Evolutionary conservation across 2,888 invertebrate genomes (phyloP).

Genomic region (Agrochola lota): DNA sequence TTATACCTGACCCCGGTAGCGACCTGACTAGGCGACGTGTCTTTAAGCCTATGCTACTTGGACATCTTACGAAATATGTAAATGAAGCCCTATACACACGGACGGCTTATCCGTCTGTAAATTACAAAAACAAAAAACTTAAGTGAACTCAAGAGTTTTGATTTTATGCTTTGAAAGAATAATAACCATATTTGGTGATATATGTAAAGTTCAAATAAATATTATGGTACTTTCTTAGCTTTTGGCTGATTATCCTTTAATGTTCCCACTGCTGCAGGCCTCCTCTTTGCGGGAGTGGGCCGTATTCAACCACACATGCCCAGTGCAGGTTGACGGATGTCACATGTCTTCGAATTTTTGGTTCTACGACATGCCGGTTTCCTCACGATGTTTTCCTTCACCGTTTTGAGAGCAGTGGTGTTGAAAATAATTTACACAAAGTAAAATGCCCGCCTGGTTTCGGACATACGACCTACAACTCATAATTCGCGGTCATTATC

Average conservation of each 20-base stretch:
- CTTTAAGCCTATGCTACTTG: slow-evolving; percentile 15
- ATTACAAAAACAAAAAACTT: neutral
- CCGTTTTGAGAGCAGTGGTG: neutral
- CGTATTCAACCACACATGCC: neutral
- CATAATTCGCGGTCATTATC: neutral
- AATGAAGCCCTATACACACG: slow-evolving; percentile 26
- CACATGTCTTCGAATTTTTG: neutral
- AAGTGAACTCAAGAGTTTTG: neutral
- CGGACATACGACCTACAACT: neutral
- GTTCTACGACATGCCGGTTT: neutral
- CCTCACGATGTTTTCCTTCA: neutral
- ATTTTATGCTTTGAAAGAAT: neutral
- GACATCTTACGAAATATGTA: slow-evolving; percentile 15
- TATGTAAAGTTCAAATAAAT: neutral
- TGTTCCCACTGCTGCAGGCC: neutral
- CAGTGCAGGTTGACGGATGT: neutral
- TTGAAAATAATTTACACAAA: neutral
- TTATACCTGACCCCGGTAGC: slow-evolving; percentile 13
- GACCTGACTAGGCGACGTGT: too few relatives aligned
- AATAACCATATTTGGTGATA: neutral
- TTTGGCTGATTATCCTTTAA: too few relatives aligned
- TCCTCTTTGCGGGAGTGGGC: neutral
- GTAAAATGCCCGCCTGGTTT: neutral
- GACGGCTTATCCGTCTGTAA: neutral
- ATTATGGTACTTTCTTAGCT: neutral